Base-by-base conservation (phyloP, 2,113 vertebrate species). In the Zosterops hypoxanthus region DNA sequence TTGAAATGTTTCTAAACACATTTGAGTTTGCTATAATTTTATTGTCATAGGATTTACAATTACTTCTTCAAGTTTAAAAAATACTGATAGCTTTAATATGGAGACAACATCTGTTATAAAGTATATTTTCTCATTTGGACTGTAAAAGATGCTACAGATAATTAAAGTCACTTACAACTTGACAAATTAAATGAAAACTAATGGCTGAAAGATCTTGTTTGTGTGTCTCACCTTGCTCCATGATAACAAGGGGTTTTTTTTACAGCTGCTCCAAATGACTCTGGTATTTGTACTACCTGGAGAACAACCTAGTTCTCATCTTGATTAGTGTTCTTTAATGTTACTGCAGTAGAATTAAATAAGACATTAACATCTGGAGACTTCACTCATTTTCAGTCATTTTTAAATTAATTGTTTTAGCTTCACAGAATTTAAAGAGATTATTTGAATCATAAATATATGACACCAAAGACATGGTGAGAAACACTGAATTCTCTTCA, bases 331-430 rank as follows among this genome's bases (percentile, higher is more conserved):
- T 42, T 94, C 59, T 90, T 91, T 85, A 82, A 44, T 49, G 47
- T 70, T 86, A 85, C 42, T 78, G 52, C 64, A 90, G 52, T 15
- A 70, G 34, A 88, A 93, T 34, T 77, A 92, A 94, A 63, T 44
- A 94, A 85, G 56, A 36, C 5, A 3, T 82, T 92, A 92, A 77
- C 78, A 88, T 85, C 91, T 90, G 71, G 70, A 94, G 63, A 44
- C 39, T 82, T 91, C 75, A 63, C 15, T 78, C 29, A 70, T 73
- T 96, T 75, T 39, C 42, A 92, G 52, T 36, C 2, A 70, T 71
- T 86, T 88, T 90, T 12, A 75, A 87, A 88, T 63, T 16, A 56
- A 63, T 60, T 79, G 25, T 28, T 86, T 84, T 66, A 71, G 28
- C 64, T 64, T 71, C 75, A 70, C 25, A 56, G 50, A 77, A 86